These are phyloP conservation scores for Drosophila kuntzei DNA, from an alignment of 2,888 invertebrate genomes.

Conservation along the genomic window DNA sequence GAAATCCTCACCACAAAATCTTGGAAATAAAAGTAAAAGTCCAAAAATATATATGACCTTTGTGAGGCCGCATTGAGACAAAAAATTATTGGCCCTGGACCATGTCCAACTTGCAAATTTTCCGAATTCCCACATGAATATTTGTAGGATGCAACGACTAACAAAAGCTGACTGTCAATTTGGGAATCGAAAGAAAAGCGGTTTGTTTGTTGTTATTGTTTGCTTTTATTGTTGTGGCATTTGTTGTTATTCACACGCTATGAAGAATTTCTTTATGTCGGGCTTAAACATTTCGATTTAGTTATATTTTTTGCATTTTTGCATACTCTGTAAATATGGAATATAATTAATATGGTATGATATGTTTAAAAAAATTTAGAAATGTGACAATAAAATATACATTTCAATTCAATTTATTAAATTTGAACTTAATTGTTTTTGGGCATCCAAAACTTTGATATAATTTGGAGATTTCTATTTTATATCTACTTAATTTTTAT, in stretches of 20 bases:
- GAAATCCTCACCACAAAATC: constrained; percentile 12
- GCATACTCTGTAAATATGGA: constrained; percentile 18
- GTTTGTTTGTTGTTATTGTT: constrained; percentile 4
- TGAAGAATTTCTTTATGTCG: constrained; percentile 39
- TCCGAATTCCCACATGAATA: constrained; percentile 57
- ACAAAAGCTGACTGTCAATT: constrained; percentile 43
- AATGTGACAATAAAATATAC: background rate
- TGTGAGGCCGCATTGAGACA: constrained; percentile 15
- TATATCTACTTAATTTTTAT: no score
- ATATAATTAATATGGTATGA: background rate
- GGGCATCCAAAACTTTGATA: no score
- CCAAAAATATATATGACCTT: constrained; percentile 40
- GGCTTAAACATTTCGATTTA: constrained; percentile 21
- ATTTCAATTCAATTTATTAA: no score
- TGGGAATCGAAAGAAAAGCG: constrained; percentile 36
- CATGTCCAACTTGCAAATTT: constrained; percentile 58
- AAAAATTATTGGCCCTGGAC: constrained; percentile 52
- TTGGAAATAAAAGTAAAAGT: constrained; percentile 51
- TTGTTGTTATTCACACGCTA: constrained; percentile 53
- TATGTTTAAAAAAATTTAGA: background rate
- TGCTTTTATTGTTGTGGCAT: constrained; percentile 12
- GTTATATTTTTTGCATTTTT: constrained; percentile 10
- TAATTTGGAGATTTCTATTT: no score
- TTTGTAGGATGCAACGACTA: constrained; percentile 18
- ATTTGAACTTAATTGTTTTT: no score